Percentiles rank a stretch among this genome's conserved stretches.
Conservation (phyloP, 2,888 invertebrate genomes). For the Biston betularia region DNA sequence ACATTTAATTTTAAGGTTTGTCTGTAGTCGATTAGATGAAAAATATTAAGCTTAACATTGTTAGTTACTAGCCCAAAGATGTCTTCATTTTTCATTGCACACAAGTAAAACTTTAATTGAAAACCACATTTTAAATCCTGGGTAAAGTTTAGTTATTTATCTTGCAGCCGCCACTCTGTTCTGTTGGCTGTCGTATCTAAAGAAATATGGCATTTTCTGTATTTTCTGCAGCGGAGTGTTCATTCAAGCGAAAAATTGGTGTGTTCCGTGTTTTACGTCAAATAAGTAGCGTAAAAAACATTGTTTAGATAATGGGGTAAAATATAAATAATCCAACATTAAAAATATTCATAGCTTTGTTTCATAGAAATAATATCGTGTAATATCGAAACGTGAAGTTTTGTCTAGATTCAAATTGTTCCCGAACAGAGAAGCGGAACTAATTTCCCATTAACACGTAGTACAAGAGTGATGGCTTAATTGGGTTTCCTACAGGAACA, state of each 20-base stretch:
- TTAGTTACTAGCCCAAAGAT: neutral
- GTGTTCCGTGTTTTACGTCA: slow-evolving; percentile 17
- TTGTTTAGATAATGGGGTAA: slow-evolving; percentile 1
- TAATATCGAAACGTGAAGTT: too few species aligned
- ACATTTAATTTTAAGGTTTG: too few species aligned
- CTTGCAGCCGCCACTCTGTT: slow-evolving; percentile 15
- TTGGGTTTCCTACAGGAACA: too few species aligned
- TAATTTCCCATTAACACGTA: too few species aligned
- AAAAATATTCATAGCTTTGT: too few species aligned
- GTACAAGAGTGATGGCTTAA: too few species aligned
- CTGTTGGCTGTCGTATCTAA: slow-evolving; percentile 25
- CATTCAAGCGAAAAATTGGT: slow-evolving; percentile 29
- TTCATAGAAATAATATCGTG: too few species aligned
- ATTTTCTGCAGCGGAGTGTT: slow-evolving; percentile 23
- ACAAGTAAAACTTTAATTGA: slow-evolving; percentile 21
- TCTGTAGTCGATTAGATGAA: too few species aligned
- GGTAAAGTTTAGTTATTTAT: slow-evolving; percentile 27
- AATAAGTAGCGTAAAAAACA: slow-evolving; percentile 11
- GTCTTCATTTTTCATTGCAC: slow-evolving; percentile 9
- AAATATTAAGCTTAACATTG: neutral
- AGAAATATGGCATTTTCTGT: slow-evolving; percentile 30
- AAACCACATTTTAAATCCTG: slow-evolving; percentile 19
- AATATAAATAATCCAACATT: neutral
- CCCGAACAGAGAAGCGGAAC: too few species aligned
- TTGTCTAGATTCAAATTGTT: too few species aligned